Evolutionary conservation across 2,797 vertebrate genomes (phyloP).

Genomic region (Smutsia temminckii): DNA sequence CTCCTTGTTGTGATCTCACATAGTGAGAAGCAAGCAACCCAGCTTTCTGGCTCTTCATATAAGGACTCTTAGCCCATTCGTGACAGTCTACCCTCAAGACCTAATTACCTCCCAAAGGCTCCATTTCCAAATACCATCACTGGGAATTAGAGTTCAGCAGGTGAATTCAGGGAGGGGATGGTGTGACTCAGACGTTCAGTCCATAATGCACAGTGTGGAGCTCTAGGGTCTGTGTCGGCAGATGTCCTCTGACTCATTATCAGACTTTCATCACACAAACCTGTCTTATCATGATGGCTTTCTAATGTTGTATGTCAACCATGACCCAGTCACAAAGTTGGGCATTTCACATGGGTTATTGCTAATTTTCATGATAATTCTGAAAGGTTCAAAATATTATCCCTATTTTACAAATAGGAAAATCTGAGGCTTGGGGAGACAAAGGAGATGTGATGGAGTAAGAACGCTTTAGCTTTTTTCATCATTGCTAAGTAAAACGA

Average conservation of each 20-base stretch:
- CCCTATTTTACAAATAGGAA: constrained; percentile 5
- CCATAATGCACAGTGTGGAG: not conserved
- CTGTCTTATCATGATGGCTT: not conserved
- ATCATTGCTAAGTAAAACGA: not conserved
- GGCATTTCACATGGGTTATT: not conserved
- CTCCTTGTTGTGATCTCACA: not conserved
- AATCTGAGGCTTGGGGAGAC: not conserved
- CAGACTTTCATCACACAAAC: not conserved
- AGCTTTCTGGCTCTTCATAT: not conserved
- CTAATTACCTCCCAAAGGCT: not conserved
- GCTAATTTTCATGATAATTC: not conserved
- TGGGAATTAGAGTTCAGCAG: not conserved
- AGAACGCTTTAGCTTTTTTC: not conserved
- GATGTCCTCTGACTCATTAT: not conserved
- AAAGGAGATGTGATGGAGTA: not conserved
- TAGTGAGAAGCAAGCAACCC: too few relatives aligned
- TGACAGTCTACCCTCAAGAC: not conserved
- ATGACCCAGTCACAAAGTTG: not conserved
- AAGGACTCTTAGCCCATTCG: not conserved
- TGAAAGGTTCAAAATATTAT: not conserved
- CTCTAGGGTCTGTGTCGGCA: not conserved
- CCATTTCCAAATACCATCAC: not conserved
- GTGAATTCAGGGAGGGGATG: accelerated
- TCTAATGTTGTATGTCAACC: not conserved
- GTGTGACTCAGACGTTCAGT: not conserved